Evolutionary conservation across 2,888 invertebrate species (phyloP).

Genomic region (Fragum whitleyi): DNA sequence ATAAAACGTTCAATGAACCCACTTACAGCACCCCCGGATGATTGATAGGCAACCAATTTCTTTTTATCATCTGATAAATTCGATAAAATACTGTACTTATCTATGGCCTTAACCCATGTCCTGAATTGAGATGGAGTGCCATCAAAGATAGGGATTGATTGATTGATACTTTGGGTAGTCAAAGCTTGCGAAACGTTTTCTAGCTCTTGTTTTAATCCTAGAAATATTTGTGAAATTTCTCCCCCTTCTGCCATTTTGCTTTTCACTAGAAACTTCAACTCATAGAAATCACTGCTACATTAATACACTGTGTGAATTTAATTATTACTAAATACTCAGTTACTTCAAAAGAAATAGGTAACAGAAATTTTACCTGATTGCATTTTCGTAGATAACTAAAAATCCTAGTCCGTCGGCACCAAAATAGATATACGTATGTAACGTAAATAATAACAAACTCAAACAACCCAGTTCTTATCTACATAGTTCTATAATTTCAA

Average conservation of each 20-base stretch:
- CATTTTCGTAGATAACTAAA: too few relatives aligned
- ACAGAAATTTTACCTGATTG: too few relatives aligned
- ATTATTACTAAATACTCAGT: neutral
- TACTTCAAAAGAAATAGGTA: too few relatives aligned
- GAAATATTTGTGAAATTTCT: constrained; percentile 1
- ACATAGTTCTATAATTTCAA: neutral
- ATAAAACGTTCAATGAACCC: constrained; percentile 29
- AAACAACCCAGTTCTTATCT: neutral
- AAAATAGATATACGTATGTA: too few relatives aligned
- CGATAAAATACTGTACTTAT: constrained; percentile 5
- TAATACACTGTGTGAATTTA: neutral
- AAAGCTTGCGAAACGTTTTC: neutral
- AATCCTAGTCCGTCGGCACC: too few relatives aligned
- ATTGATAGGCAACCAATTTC: constrained; percentile 14
- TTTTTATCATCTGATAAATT: neutral
- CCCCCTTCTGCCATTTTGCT: constrained; percentile 14
- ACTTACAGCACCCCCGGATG: constrained; percentile 3
- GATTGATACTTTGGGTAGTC: neutral
- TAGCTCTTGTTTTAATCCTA: neutral
- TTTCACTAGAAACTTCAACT: too few relatives aligned
- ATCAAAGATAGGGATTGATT: neutral
- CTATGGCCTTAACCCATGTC: constrained; percentile 10
- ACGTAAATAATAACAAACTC: neutral
- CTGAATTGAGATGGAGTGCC: constrained; percentile 2
- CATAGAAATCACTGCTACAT: neutral